Conservation (phyloP, 2,797 vertebrate genomes). For the Notamacropus eugenii region DNA sequence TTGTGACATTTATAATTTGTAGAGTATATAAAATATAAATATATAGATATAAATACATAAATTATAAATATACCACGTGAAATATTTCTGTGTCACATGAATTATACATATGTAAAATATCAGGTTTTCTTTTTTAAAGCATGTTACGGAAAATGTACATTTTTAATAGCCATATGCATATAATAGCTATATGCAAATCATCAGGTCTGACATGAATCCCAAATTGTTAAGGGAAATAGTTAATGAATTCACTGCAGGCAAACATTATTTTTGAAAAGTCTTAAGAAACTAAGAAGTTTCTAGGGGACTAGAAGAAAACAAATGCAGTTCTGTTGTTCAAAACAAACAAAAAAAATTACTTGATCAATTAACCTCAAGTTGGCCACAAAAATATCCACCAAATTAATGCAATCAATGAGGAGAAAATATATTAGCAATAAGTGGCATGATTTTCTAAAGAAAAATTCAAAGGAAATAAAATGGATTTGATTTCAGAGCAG, state of each 20-base stretch:
- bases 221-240: slow-evolving; percentile 55
- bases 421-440: slow-evolving; percentile 25
- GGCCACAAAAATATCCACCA: slow-evolving; percentile 50
- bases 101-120: neutral
- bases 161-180: slow-evolving; percentile 35
- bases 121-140: slow-evolving; percentile 37
- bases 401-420: slow-evolving; percentile 42
- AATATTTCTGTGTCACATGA: neutral
- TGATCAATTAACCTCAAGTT: slow-evolving; percentile 66
- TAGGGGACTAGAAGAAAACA: slow-evolving; percentile 62
- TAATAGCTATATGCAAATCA: neutral
- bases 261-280: slow-evolving; percentile 54
- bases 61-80: neutral
- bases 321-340: slow-evolving; percentile 57
- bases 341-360: slow-evolving; percentile 31
- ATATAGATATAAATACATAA: neutral
- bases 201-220: slow-evolving; percentile 49
- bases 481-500: neutral
- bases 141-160: slow-evolving; percentile 32
- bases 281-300: slow-evolving; percentile 62
- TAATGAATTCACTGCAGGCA: slow-evolving; percentile 59
- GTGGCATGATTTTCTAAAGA: neutral
- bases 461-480: slow-evolving; percentile 22
- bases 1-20: neutral
- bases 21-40: neutral